Evolutionary conservation across 2,113 vertebrate species (phyloP).

Genomic region (Lepisosteus osseus): DNA sequence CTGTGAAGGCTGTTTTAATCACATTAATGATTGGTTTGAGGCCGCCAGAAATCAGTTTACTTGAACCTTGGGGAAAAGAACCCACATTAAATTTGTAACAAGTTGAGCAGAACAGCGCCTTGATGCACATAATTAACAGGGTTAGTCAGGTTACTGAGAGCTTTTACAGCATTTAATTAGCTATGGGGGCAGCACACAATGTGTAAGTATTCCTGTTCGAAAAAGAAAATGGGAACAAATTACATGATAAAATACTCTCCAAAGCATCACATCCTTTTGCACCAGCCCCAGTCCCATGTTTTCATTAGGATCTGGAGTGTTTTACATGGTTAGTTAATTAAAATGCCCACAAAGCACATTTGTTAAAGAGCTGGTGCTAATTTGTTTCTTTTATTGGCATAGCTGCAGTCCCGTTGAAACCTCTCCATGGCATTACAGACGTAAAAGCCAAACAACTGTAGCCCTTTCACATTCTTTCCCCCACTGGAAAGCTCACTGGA

Average conservation of each 20-base stretch:
- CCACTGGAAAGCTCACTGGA: slow-evolving; percentile 20
- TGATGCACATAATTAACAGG: too few relatives aligned
- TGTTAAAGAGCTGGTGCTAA: slow-evolving; percentile 25
- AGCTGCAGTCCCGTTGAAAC: slow-evolving; percentile 4
- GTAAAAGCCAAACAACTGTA: slow-evolving; percentile 3
- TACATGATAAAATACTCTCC: background rate
- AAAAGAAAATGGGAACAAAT: background rate
- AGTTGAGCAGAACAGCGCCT: too few relatives aligned
- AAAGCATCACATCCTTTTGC: background rate
- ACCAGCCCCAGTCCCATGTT: background rate
- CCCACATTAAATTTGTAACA: too few relatives aligned
- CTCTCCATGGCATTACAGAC: background rate
- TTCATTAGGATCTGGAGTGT: background rate
- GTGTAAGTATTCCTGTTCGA: background rate
- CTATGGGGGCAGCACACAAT: background rate
- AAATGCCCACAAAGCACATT: slow-evolving; percentile 4
- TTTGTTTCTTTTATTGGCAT: slow-evolving; percentile 36
- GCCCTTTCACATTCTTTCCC: slow-evolving; percentile 9
- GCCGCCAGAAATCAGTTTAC: background rate
- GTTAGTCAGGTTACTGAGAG: background rate
- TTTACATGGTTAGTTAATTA: background rate
- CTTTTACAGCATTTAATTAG: background rate
- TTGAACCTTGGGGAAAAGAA: too few relatives aligned
- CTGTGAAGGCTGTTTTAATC: background rate
- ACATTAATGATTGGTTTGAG: background rate